Evolutionary conservation across 2,888 invertebrate genomes (phyloP).

Genomic region (Pristionchus arcanus): DNA sequence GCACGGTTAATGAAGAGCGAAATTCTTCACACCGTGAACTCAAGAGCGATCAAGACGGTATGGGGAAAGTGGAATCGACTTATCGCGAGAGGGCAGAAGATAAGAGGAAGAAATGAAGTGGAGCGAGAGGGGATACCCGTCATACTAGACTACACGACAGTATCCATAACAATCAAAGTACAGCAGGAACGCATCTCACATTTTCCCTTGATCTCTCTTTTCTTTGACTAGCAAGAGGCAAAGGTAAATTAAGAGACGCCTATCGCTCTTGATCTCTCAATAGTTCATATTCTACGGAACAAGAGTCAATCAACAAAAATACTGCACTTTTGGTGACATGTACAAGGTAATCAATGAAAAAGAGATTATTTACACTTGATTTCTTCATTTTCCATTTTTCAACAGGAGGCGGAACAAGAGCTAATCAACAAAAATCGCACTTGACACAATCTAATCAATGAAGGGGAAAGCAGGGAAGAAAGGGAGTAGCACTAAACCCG

Average conservation of each 20-base stretch:
- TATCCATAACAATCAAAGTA: neutral
- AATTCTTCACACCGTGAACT: neutral
- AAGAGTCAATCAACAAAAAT: no score
- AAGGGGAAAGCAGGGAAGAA: neutral
- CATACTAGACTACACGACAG: neutral
- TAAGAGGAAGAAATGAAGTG: constrained; percentile 13
- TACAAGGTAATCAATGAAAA: no score
- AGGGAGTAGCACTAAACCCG: neutral
- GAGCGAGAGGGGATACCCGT: neutral
- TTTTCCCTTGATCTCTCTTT: no score
- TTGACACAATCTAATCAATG: neutral
- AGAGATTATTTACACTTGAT: no score
- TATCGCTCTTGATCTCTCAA: neutral
- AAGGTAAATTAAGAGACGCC: neutral
- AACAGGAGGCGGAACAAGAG: no score
- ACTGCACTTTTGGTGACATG: no score
- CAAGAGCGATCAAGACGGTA: neutral
- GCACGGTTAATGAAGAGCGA: neutral
- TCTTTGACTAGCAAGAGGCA: no score
- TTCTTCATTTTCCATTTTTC: no score
- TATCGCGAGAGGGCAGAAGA: neutral
- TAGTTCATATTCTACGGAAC: no score
- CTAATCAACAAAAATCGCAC: no score
- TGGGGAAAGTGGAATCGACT: neutral
- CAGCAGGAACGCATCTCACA: neutral